Base-by-base conservation (phyloP, 2,113 vertebrate genomes). In the Nicator chloris region DNA sequence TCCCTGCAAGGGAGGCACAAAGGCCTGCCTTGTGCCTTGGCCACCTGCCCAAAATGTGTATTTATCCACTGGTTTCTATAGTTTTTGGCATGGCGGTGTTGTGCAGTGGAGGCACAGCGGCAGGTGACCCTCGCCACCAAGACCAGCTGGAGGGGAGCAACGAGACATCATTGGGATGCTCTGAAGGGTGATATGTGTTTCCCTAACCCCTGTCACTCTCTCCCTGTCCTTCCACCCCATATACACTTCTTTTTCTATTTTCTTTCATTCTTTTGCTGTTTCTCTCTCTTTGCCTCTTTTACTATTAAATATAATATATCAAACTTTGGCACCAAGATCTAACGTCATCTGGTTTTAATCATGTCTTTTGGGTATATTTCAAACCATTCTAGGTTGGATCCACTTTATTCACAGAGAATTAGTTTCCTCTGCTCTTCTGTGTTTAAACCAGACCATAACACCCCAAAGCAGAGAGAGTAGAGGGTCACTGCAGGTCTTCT, bases 41-140 rank as follows among this genome's bases (percentile, higher is more conserved):
- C 44, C 53, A 26, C 22, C 21, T 27, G 39, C 35, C 45, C 73
- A 4, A 33, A 50, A 19, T 12, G 12, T 9, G 11, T 14, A 9
- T 61, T 12, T 9, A 33, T 21, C 17, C 28, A 22, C 30, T 20
- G 59, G 10, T 27, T 63, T 27, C 16, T 16, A 9, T 33, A 33
- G 7, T 7, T 27, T 51, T 40, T 14, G n/a, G 15, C 18, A 12
- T 23, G 26, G 26, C 27, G 37, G 35, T 14, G 18, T 35, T 1
- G 3, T 0, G 2, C 22, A 19, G 35, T 16, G 13, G 22, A 50
- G 22, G 13, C 5, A 1, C 4, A 2, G 45, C 1, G 1, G 13
- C 22, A 8, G 10, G 22, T 7, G 30, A 27, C 23, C 30, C 33
- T 37, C 15, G 19, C 27, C 72, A 37, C n/a, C 27, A 13, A 47